Conservation (phyloP, 2,113 vertebrate genomes). For the Typhlomys cinereus region DNA sequence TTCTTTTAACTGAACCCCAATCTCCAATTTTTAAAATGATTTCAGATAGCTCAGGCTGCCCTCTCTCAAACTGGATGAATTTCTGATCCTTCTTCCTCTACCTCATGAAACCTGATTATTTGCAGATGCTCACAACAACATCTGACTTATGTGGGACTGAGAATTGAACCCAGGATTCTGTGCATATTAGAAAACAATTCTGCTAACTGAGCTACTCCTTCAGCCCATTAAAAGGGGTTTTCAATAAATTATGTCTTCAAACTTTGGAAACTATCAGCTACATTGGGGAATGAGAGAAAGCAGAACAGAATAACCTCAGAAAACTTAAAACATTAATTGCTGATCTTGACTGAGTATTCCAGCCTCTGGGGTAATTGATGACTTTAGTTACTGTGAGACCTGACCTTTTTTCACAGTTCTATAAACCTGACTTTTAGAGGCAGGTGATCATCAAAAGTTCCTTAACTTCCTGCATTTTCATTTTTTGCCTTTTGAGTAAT, state of each 20-base stretch:
- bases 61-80: no score
- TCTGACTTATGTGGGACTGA: not conserved
- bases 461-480: not conserved
- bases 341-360: not conserved
- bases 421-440: not conserved
- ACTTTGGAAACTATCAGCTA: not conserved
- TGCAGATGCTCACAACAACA: no score
- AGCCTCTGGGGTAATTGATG: fast-evolving
- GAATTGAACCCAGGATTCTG: not conserved
- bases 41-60: no score
- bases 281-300: fast-evolving
- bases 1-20: no score
- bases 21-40: no score
- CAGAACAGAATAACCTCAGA: not conserved
- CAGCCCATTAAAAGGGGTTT: not conserved
- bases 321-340: not conserved
- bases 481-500: not conserved
- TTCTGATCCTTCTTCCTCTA: not conserved
- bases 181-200: not conserved
- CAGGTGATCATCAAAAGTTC: not conserved
- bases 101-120: not conserved
- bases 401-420: not conserved
- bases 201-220: not conserved
- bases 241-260: not conserved
- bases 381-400: not conserved